phyloP scores from a whole-genome alignment of 2,888 invertebrate species.

The Mesochorus sp. region DNA sequence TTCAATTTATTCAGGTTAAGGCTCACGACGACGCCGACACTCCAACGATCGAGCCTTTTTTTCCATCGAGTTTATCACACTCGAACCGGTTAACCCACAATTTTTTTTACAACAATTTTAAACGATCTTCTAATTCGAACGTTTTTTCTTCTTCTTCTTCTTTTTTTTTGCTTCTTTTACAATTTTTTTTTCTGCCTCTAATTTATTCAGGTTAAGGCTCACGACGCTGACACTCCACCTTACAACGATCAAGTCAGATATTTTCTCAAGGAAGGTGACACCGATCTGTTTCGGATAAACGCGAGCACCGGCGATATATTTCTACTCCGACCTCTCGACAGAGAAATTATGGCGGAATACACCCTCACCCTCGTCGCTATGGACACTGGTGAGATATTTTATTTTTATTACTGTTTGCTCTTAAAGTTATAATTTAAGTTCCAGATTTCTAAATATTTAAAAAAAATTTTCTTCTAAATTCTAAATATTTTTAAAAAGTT shows the following conservation, averaged over 20 bases:
- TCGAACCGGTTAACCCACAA: too few relatives aligned
- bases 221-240: slow-evolving; percentile 95
- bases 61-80: slow-evolving; percentile 35
- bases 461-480: too few relatives aligned
- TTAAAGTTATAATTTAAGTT: too few relatives aligned
- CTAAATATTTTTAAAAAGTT: too few relatives aligned
- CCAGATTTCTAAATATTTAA: too few relatives aligned
- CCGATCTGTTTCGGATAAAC: slow-evolving; percentile 95
- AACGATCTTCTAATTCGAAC: not conserved
- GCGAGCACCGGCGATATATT: slow-evolving; percentile 96
- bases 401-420: too few relatives aligned
- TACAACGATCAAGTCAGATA: slow-evolving; percentile 96
- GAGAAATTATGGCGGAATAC: slow-evolving; percentile 93
- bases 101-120: too few relatives aligned
- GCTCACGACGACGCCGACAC: not conserved
- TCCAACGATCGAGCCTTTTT: slow-evolving; percentile 26
- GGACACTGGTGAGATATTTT: slow-evolving; percentile 93
- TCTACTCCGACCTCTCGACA: slow-evolving; percentile 90
- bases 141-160: not conserved
- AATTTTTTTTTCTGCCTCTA: slow-evolving; percentile 4
- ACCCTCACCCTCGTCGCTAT: slow-evolving; percentile 94
- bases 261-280: slow-evolving; percentile 96
- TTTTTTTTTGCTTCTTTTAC: not conserved
- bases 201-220: slow-evolving; percentile 88
- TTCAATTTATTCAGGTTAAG: slow-evolving; percentile 39